These are phyloP conservation scores for Drosophila bipectinata DNA, from an alignment of 1,140 invertebrate genomes.

Conservation along the genomic window DNA sequence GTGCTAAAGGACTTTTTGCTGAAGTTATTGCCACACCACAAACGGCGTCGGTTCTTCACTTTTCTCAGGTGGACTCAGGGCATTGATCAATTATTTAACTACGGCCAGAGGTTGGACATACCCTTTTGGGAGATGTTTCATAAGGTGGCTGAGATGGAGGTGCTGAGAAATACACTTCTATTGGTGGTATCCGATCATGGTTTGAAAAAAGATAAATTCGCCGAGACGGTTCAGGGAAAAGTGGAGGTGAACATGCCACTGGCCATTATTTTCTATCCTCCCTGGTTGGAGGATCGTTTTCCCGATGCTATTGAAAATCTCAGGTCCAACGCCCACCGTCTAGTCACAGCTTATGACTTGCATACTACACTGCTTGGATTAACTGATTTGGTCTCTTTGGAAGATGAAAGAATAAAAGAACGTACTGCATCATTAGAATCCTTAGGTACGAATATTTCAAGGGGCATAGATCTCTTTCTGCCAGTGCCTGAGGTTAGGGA, in stretches of 20 bases:
- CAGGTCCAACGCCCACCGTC: slow-evolving; percentile 87
- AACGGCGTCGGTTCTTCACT: slow-evolving; percentile 86
- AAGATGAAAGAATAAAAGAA: slow-evolving; percentile 6
- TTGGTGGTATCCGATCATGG: slow-evolving; percentile 96
- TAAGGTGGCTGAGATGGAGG: slow-evolving; percentile 84
- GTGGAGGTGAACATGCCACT: slow-evolving; percentile 95
- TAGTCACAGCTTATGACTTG: slow-evolving; percentile 92
- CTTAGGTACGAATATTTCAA: background rate
- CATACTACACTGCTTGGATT: slow-evolving; percentile 86
- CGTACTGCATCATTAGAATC: slow-evolving; percentile 10
- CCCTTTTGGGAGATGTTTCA: slow-evolving; percentile 85
- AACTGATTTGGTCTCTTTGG: slow-evolving; percentile 4
- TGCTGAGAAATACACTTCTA: slow-evolving; percentile 88
- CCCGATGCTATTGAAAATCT: slow-evolving; percentile 88
- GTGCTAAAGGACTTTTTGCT: slow-evolving; percentile 85
- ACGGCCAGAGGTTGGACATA: slow-evolving; percentile 87
- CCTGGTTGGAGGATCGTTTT: slow-evolving; percentile 88
- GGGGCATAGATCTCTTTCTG: slow-evolving; percentile 37
- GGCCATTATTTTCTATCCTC: slow-evolving; percentile 90
- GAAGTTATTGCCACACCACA: slow-evolving; percentile 79
- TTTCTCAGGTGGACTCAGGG: slow-evolving; percentile 91
- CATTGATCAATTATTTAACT: slow-evolving; percentile 90
- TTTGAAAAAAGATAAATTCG: slow-evolving; percentile 88
- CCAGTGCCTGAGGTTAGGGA: slow-evolving; percentile 17
- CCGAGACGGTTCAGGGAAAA: slow-evolving; percentile 86